phyloP scores from a whole-genome alignment of 2,888 invertebrate species.

The Ophraella communa region DNA sequence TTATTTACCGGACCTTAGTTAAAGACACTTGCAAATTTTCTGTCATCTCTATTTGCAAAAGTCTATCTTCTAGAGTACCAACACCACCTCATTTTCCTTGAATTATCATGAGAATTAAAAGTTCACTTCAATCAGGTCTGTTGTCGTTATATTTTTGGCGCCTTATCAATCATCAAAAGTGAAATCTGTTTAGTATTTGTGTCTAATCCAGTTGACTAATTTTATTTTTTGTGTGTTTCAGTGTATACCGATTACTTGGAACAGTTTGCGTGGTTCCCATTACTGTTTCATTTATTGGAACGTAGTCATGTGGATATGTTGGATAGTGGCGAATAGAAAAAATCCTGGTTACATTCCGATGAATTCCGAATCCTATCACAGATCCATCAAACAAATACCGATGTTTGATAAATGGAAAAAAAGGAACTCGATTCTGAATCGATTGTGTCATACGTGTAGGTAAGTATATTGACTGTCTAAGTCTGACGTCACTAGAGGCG shows the following conservation, averaged over 20 bases:
- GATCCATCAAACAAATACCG: constrained; percentile 90
- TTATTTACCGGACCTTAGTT: too few relatives aligned
- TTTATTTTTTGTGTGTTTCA: constrained; percentile 56
- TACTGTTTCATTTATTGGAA: constrained; percentile 92
- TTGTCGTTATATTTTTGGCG: too few relatives aligned
- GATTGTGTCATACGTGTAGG: constrained; percentile 87
- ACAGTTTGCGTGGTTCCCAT: constrained; percentile 82
- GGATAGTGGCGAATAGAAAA: constrained; percentile 86
- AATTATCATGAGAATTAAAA: too few relatives aligned
- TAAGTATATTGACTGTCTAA: background rate
- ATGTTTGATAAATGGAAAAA: constrained; percentile 94
- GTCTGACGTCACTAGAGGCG: too few relatives aligned
- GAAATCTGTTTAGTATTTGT: too few relatives aligned
- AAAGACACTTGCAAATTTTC: too few relatives aligned
- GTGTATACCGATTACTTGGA: constrained; percentile 91
- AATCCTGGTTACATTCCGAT: constrained; percentile 90
- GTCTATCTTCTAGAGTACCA: too few relatives aligned
- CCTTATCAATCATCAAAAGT: too few relatives aligned
- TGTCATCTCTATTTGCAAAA: too few relatives aligned
- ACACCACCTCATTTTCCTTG: too few relatives aligned
- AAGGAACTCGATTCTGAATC: constrained; percentile 78
- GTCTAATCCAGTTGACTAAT: background rate
- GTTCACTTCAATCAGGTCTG: too few relatives aligned
- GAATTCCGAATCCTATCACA: constrained; percentile 88
- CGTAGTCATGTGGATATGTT: constrained; percentile 90